Conservation (phyloP, 2,113 vertebrate species). For the Baryphthengus martii region DNA sequence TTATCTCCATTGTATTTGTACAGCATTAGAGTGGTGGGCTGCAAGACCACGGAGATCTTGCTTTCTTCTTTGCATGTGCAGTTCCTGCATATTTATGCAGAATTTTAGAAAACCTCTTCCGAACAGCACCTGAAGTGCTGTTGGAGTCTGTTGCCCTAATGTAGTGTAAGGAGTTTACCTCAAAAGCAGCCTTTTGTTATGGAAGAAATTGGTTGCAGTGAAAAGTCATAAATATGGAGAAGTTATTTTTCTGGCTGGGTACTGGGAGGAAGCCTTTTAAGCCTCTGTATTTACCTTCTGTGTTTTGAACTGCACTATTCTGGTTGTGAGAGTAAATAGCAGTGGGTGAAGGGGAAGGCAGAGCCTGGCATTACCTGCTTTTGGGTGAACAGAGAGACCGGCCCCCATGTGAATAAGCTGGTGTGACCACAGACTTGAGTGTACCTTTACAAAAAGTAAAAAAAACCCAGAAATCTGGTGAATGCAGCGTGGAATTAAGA, state of each 20-base stretch:
- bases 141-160: not conserved
- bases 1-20: not conserved
- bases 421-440: not conserved
- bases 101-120: not conserved
- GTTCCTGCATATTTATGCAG: not conserved
- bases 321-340: not conserved
- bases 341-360: not conserved
- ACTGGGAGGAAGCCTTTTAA: not conserved
- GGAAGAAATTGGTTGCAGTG: not conserved
- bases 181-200: not conserved
- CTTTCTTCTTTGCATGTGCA: not conserved
- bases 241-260: not conserved
- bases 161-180: not conserved
- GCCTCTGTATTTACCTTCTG: not conserved
- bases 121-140: not conserved
- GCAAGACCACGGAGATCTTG: not conserved
- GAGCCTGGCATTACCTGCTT: not conserved
- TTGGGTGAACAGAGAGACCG: not conserved
- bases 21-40: not conserved
- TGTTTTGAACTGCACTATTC: not conserved
- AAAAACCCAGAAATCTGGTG: not conserved
- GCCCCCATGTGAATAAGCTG: fast-evolving
- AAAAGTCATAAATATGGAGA: not conserved
- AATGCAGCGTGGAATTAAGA: not conserved
- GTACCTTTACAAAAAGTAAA: not conserved